Conservation (phyloP, 2,797 vertebrate species). For the Arctocebus calabarensis region DNA sequence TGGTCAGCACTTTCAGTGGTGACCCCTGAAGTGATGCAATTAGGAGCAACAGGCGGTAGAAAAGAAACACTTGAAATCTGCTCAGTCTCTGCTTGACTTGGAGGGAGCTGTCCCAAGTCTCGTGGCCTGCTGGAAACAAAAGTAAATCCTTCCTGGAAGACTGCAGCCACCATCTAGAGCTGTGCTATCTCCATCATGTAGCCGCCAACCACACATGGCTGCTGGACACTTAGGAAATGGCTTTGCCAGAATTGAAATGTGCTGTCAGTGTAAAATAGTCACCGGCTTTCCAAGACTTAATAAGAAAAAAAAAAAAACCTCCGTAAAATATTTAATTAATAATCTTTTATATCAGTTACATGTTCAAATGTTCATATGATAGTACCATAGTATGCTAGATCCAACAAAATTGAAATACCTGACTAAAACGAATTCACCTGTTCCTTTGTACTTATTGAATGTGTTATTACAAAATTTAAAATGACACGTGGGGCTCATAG, state of each 20-base stretch:
- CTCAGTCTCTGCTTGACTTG: neutral
- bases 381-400: neutral
- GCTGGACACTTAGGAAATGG: neutral
- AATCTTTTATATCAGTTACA: neutral
- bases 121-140: neutral
- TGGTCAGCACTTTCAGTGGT: too few relatives aligned
- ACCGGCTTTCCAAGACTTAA: neutral
- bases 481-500: rapidly evolving
- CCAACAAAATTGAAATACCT: neutral
- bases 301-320: neutral
- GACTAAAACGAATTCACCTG: neutral
- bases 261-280: neutral
- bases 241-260: neutral
- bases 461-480: neutral
- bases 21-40: neutral
- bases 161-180: rapidly evolving
- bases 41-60: neutral
- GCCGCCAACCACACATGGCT: neutral
- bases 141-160: neutral
- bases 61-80: neutral
- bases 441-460: neutral
- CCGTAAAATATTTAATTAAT: neutral
- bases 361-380: neutral
- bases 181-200: neutral
- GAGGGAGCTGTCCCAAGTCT: neutral